Evolutionary conservation across 2,797 vertebrate species (phyloP), one percentile per base, ranked within the genome.

Genomic region (Decapterus maruadsi): DNA sequence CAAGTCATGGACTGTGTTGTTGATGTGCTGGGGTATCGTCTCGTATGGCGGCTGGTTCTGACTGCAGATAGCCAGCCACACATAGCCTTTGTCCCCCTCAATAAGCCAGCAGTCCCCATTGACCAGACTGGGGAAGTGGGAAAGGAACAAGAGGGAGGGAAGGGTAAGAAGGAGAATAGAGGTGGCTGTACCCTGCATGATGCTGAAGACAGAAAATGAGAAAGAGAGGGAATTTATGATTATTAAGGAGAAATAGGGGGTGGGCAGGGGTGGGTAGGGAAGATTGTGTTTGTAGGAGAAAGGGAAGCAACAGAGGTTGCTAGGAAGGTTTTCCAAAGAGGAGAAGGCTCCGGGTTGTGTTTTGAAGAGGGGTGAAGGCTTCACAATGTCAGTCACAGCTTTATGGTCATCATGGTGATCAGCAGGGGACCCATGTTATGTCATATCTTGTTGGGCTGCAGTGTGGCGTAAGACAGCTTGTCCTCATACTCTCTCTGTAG

Each of bases 41-140:
- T 99, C 98, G 0, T 99, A 99, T 0, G 98, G 98, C 0, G 98
- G 98, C 92, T 99, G 98, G 94, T 99, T 99, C 94, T 99, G 98
- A 93, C 98, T 99, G 95, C 98, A 99, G 93, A 99, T 99, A 42
- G 98, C 98, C 90, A 99, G 92, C 98, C 98, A 99, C 83, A 99
- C 98, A 0, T 99, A 99, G 65, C 98, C 98, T 91, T 99, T 99
- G 92, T 99, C 98, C 11, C 98, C 98, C 82, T 99, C 98, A 2
- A 99, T 99, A 75, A 99, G 95, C 98, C 98, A 99, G 91, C 98
- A 99, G 95, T 99, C 98, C 6, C 95, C 95, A 0, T 70, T 92
- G 78, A 96, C 97, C 0, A 77, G 53, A 34, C 36, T 36, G 36
- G 94, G 94, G 8, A 93, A 83, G 81, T 71, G 78, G 63, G 93